These are phyloP conservation scores for Lamproptera curius DNA, from an alignment of 2,888 invertebrate species.

Conservation along the genomic window DNA sequence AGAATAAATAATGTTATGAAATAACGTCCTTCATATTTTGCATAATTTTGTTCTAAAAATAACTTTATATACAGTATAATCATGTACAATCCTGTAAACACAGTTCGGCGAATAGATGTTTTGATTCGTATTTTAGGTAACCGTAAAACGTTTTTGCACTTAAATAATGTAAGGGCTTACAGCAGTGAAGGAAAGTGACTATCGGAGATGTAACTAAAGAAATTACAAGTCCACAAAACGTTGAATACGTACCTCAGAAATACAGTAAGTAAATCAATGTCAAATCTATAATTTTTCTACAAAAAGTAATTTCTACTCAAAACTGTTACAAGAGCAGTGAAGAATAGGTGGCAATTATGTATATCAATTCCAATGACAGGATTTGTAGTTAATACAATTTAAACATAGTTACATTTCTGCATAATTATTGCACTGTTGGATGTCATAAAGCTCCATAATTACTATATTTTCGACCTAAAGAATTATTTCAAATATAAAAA, in stretches of 20 bases:
- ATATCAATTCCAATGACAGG: too few species aligned
- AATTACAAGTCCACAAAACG: constrained; percentile 77
- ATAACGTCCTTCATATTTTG: constrained; percentile 25
- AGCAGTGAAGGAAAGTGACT: constrained; percentile 78
- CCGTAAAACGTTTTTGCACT: constrained; percentile 52
- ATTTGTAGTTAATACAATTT: too few species aligned
- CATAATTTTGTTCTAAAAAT: constrained; percentile 9
- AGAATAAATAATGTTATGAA: constrained; percentile 21
- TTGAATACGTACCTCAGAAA: constrained; percentile 90
- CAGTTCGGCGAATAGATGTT: constrained; percentile 68
- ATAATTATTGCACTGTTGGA: too few species aligned
- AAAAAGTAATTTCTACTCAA: too few species aligned
- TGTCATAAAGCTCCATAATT: too few species aligned
- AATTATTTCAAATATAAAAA: too few species aligned
- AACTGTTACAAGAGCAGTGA: too few species aligned
- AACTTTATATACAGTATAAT: constrained; percentile 13
- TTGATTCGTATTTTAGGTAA: constrained; percentile 68
- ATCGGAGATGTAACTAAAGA: constrained; percentile 87
- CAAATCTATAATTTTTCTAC: too few species aligned
- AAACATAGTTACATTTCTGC: too few species aligned
- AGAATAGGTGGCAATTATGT: too few species aligned
- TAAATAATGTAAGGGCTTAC: constrained; percentile 62
- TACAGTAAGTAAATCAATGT: constrained; percentile 92
- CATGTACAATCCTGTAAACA: constrained; percentile 64
- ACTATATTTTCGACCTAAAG: too few species aligned